Conservation (phyloP, 2,888 invertebrate species). For the Perizoma flavofasciatum region DNA sequence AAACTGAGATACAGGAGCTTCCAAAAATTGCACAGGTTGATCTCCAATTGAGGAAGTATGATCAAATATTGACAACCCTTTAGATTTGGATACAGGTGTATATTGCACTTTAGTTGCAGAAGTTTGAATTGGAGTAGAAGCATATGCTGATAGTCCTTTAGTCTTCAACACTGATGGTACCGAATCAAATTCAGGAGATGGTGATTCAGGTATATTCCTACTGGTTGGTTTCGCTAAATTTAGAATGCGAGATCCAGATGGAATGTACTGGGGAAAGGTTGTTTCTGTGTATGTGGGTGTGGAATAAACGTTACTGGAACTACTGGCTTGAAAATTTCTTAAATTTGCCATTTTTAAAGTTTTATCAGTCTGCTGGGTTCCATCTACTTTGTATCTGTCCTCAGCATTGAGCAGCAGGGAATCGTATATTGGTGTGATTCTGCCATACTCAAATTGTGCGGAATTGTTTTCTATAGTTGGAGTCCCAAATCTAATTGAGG, state of each 20-base stretch:
- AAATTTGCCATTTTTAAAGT: constrained; percentile 3
- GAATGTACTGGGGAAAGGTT: constrained; percentile 7
- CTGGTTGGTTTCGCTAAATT: constrained; percentile 11
- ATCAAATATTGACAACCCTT: background rate
- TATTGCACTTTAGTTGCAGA: background rate
- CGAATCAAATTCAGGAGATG: constrained; percentile 22
- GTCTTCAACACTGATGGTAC: constrained; percentile 24
- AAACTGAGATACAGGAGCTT: background rate
- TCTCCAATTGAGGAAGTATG: background rate
- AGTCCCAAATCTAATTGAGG: constrained; percentile 31
- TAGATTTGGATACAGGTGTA: background rate
- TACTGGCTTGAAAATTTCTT: constrained; percentile 32
- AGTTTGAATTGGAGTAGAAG: constrained; percentile 17
- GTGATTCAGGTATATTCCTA: constrained; percentile 23
- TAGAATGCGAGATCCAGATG: constrained; percentile 3
- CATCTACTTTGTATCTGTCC: constrained; percentile 36
- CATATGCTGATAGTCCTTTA: constrained; percentile 27
- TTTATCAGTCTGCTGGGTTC: too few species aligned
- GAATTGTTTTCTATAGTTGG: background rate
- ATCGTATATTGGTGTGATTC: too few species aligned
- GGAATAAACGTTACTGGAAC: constrained; percentile 30
- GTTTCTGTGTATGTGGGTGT: constrained; percentile 15
- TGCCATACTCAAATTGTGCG: background rate
- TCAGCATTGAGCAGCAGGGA: background rate
- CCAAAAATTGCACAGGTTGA: background rate